These are phyloP conservation scores for Platyrinchus mystaceus DNA, from an alignment of 2,797 vertebrate species.

Conservation along the genomic window DNA sequence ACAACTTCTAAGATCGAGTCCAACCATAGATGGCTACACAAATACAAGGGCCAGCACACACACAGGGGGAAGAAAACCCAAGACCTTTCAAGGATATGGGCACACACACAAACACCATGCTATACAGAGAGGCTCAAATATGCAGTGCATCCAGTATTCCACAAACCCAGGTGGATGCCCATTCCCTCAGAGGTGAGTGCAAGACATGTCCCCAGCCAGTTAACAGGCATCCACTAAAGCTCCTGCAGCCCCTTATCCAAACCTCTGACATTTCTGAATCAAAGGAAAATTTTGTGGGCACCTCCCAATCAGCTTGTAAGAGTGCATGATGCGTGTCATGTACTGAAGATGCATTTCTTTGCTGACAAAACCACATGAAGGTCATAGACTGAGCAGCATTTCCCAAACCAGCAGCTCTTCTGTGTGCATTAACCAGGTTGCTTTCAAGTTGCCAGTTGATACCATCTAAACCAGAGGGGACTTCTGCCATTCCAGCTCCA, in stretches of 20 bases:
- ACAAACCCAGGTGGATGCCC: neutral
- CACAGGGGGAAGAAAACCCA: accelerated
- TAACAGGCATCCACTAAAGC: neutral
- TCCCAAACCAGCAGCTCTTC: neutral
- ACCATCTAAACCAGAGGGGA: neutral
- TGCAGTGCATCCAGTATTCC: accelerated
- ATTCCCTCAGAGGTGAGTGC: accelerated
- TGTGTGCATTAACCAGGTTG: neutral
- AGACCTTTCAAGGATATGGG: neutral
- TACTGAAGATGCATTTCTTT: neutral
- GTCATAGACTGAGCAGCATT: neutral
- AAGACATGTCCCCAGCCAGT: neutral
- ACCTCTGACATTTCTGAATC: neutral
- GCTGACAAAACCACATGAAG: neutral
- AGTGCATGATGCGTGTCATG: accelerated
- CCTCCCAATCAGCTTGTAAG: neutral
- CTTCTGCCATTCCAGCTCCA: neutral
- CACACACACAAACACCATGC: neutral
- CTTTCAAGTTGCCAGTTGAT: neutral
- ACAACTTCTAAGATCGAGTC: neutral
- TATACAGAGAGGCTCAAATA: neutral
- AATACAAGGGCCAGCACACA: neutral
- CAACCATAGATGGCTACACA: neutral
- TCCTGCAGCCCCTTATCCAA: neutral
- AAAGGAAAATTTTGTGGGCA: neutral